Base-by-base conservation (phyloP, 2,797 vertebrate genomes). In the Garrulus glandarius region DNA sequence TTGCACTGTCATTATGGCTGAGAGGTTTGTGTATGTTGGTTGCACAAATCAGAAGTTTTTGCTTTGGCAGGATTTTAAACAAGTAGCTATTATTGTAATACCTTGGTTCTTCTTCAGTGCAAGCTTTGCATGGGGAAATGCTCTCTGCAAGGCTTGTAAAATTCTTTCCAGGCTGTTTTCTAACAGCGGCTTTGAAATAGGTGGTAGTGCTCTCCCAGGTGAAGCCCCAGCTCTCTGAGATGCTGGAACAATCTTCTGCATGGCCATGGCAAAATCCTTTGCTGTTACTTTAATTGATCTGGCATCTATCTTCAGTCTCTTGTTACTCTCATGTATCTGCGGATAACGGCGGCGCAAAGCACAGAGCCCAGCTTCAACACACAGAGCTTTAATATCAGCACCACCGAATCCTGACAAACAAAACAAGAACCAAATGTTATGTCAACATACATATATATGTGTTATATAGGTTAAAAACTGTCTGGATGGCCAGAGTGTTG, bases 361-460 rank as follows among this genome's bases (percentile, higher is more conserved):
- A 59, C 99, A 99, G 50, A 99, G 97, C 34, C 98, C 99, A 15
- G 99, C 98, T 98, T 99, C 99, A 11, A 98, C 98, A 82, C 99
- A 99, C 50, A 99, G 95, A 1, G 99, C 98, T 90, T 99, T 99
- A 83, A 99, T 99, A 94, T 99, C 99, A 69, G 99, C 99, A 11
- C 99, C 99, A 60, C 99, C 99, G 95, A 99, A 99, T 72, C 99
- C 99, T 99, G 69, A 81, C 5, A 84, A 92, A 47, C 17, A 80
- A 87, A 92, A 63, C 21, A 76, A 94, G 34, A 92, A 95, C 10
- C 32, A 85, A 81, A 55, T 20, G 29, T 75, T 60, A 39, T 22
- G 6, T 34, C 47, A 74, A 34, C 4, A 17, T 10, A 39, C 39
- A 22, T 9, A 27, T 34, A 19, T 29, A 11, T 34, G 23, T 26